phyloP scores from a whole-genome alignment of 2,113 vertebrate species.

The Oplegnathus fasciatus region DNA sequence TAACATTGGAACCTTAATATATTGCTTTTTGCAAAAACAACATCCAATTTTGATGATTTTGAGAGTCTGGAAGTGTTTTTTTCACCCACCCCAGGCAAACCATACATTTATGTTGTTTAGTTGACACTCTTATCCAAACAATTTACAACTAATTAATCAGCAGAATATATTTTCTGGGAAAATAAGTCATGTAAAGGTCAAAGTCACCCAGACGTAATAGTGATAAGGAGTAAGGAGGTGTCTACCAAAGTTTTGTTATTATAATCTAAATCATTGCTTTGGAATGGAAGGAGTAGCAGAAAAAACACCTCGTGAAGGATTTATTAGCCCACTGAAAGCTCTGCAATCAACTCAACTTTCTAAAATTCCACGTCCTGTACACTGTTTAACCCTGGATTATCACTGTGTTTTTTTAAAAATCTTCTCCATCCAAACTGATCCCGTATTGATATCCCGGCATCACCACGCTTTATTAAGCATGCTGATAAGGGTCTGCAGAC shows the following conservation, averaged over 20 bases:
- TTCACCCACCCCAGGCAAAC: background rate
- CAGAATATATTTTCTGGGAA: slow-evolving; percentile 8
- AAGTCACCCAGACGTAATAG: slow-evolving; percentile 41
- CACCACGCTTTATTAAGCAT: slow-evolving; percentile 71
- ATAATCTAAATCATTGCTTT: slow-evolving; percentile 66
- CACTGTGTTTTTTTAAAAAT: slow-evolving; percentile 16
- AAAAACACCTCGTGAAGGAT: slow-evolving; percentile 69
- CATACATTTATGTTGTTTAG: slow-evolving; percentile 9
- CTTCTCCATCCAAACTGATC: slow-evolving; percentile 51
- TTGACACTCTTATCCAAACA: slow-evolving; percentile 8
- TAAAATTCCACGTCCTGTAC: slow-evolving; percentile 16
- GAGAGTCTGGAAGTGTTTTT: background rate
- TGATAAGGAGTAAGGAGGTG: slow-evolving; percentile 61
- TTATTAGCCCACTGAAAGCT: slow-evolving; percentile 64
- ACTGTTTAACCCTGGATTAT: slow-evolving; percentile 47
- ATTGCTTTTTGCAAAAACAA: background rate
- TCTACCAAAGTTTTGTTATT: slow-evolving; percentile 62
- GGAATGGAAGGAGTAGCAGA: slow-evolving; percentile 61
- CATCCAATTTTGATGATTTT: background rate
- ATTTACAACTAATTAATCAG: slow-evolving; percentile 40
- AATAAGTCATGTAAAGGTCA: slow-evolving; percentile 61
- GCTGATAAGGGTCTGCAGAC: slow-evolving; percentile 79
- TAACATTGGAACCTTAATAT: background rate
- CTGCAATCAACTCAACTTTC: slow-evolving; percentile 47
- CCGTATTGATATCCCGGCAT: slow-evolving; percentile 62